Evolutionary conservation across 2,113 vertebrate species (phyloP), one percentile per base, ranked within the genome.

Genomic region (Salvelinus alpinus): DNA sequence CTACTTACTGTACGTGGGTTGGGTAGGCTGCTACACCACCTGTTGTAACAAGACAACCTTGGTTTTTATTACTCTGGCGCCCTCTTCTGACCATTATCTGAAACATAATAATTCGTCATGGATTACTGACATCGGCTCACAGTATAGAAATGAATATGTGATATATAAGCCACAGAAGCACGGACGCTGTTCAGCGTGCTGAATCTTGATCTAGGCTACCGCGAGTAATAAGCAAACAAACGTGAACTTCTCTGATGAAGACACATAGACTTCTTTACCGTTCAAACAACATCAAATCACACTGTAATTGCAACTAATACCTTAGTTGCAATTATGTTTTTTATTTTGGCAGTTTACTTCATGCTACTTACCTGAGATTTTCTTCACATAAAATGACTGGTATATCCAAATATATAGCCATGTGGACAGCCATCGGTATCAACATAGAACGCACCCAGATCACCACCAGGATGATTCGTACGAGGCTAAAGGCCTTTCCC

Each of bases 311-410:
- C 24, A 24, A 24, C 24, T 7, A 38, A 38, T 38, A 38, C 48
- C 48, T 14, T 51, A 51, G 14, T 51, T 51, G 48, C 48, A 51
- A 38, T 38, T 51, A 48, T 12, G 47, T 4, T 14, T 51, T 51
- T 51, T 16, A 16, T 51, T 51, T 51, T 51, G 48, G 48, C 48
- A 51, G 11, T 51, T 51, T 51, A 51, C 12, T 38, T 12, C 14
- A 51, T 16, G 2, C 11, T 51, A 16, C 87, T 87, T 88, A 94
- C 95, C 94, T 94, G 93, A 64, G 89, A 84, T 83, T 94, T 94
- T 77, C 93, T 89, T 78, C 93, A 87, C 87, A 94, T 81, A 76
- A 95, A 93, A 77, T 96, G 94, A 78, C 92, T 94, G 73, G 94
- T 95, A 88, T 94, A 94, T 78, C 95, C 95, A 87, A 95, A 93